Percentiles rank a stretch among this genome's conserved stretches.
Conservation (phyloP, 2,888 invertebrate genomes). For the Patella depressa region DNA sequence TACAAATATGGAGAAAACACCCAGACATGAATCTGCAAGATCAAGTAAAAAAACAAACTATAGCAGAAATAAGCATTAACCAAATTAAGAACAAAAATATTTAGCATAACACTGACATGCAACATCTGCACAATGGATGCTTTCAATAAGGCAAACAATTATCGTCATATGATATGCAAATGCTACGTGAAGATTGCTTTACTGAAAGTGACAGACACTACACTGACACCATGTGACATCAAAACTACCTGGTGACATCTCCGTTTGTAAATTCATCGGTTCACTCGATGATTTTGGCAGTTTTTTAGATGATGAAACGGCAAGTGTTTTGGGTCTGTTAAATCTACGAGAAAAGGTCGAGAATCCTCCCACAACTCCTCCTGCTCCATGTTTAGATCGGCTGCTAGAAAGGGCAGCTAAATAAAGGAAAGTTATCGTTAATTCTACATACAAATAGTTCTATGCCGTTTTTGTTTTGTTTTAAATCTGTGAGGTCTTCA, state of each 20-base stretch:
- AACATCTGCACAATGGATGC: too few relatives aligned
- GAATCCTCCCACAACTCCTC: conserved; percentile 40
- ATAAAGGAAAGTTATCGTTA: not conserved
- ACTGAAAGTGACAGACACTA: too few relatives aligned
- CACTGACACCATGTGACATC: too few relatives aligned
- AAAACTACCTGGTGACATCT: conserved; percentile 64
- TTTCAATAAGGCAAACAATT: too few relatives aligned
- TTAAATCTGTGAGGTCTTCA: not conserved
- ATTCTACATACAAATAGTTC: not conserved
- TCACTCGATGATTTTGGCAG: conserved; percentile 69
- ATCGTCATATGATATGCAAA: too few relatives aligned
- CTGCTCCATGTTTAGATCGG: conserved; percentile 18
- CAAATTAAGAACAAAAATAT: too few relatives aligned
- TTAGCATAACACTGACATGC: too few relatives aligned
- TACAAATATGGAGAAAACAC: not conserved
- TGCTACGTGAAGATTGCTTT: too few relatives aligned
- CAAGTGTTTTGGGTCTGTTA: conserved; percentile 59
- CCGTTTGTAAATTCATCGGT: conserved; percentile 69
- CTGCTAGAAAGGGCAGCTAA: conserved; percentile 31
- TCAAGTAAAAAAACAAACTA: not conserved
- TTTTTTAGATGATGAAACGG: conserved; percentile 50
- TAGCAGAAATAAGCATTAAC: too few relatives aligned
- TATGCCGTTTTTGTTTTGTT: not conserved
- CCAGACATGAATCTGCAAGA: not conserved
- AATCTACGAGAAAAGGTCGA: conserved; percentile 50